phyloP scores from a whole-genome alignment of 2,888 invertebrate genomes.

The Ferrisia virgata region DNA sequence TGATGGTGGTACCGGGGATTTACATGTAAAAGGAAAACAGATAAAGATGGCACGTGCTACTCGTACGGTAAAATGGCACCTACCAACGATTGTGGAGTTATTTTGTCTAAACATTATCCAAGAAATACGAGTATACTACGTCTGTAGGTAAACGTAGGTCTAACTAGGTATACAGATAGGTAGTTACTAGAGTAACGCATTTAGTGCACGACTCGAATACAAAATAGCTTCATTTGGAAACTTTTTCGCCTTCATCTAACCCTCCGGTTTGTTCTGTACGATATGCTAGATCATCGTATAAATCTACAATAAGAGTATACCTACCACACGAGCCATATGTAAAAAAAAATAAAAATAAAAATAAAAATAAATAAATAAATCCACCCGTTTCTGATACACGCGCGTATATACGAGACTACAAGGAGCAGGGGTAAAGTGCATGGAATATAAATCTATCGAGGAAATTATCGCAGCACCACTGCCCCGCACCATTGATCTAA shows the following conservation, averaged over 20 bases:
- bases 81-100: background rate
- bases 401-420: background rate
- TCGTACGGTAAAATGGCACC: background rate
- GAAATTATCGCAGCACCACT: background rate
- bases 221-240: background rate
- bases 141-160: too few relatives aligned
- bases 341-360: background rate
- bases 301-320: background rate
- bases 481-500: background rate
- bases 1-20: background rate
- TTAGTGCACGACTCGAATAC: slow-evolving; percentile 9
- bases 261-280: background rate
- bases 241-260: background rate
- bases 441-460: background rate
- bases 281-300: too few relatives aligned
- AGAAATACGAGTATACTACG: background rate
- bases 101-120: slow-evolving; percentile 1
- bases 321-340: background rate
- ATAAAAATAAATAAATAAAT: too few relatives aligned
- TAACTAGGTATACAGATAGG: too few relatives aligned
- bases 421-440: background rate
- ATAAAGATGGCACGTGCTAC: slow-evolving; percentile 19
- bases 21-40: background rate
- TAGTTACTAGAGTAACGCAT: too few relatives aligned
- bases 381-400: background rate